Evolutionary conservation across 92 coral and sea anemone species (phyloP), one percentile per base, ranked within the genome.

Genomic region (Epizoanthus scotinus): DNA sequence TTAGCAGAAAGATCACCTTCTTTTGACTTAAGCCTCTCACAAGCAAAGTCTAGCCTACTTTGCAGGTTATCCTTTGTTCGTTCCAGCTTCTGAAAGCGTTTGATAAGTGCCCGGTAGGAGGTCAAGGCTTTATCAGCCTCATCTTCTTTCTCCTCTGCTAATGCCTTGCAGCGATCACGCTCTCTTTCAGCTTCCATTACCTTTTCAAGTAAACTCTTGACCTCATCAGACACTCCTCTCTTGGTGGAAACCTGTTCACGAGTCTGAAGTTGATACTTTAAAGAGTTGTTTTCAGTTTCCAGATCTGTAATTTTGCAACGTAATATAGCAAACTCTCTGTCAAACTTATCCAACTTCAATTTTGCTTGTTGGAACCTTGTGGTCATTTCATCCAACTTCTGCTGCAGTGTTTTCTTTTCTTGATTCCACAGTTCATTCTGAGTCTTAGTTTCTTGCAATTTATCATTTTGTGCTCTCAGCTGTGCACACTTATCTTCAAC

Each of bases 401-500:
- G 29, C 21, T 84, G 71, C 20, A 92, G 78, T 18, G 61, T 78
- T n/a, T 65, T 61, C 50, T 84, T 83, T 55, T 92, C 93, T 12
- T 31, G 57, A 13, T 67, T 63, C 68, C 70, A 82, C 34, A 60
- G 24, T 6, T 71, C 70, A 6, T 77, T 69, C 3, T 25, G 77
- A 15, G 73, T 14, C 49, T 74, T 42, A 22, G 21, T 26, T 21
- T 70, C 83, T 73, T 84, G 77, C 2, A 82, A 56, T 2, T 87
- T 70, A 18, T 78, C 85, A 58, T 83, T 78, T 71, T 85, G 86
- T 53, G 71, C 84, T 21, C 83, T 56, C 70, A 82, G 34, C 25
- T 63, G 62, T 8, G 91, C 78, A 54, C 93, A 91, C 53, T 93
- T 90, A 61, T 78, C 88, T 73, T 91, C 92, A 8, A 88, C 87